These are phyloP conservation scores for Xyliphius kryptos DNA, from an alignment of 2,113 vertebrate species.

Conservation along the genomic window DNA sequence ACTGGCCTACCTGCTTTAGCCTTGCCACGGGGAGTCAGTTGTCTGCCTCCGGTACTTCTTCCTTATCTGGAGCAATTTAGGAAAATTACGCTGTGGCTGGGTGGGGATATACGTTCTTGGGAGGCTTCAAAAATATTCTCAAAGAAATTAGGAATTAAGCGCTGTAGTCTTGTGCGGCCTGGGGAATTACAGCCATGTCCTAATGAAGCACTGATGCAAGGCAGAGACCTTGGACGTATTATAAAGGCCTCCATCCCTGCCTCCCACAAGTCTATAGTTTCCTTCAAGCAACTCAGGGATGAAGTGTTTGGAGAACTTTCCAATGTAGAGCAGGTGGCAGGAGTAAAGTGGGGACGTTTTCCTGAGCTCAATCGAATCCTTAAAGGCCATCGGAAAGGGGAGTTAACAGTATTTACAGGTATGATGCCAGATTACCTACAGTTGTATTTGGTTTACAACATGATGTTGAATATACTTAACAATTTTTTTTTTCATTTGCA, in stretches of 20 bases:
- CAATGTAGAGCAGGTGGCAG: constrained; percentile 85
- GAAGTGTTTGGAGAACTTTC: constrained; percentile 86
- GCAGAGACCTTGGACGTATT: constrained; percentile 74
- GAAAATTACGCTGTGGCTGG: constrained; percentile 83
- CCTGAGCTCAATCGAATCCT: constrained; percentile 84
- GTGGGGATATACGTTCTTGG: constrained; percentile 87
- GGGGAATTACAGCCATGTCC: constrained; percentile 77
- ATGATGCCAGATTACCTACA: not conserved
- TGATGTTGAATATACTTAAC: too few relatives aligned
- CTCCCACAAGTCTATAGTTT: constrained; percentile 90
- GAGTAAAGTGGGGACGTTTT: constrained; percentile 83
- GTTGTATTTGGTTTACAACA: too few relatives aligned
- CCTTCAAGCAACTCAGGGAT: constrained; percentile 89
- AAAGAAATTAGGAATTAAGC: constrained; percentile 81
- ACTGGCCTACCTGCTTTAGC: constrained; percentile 77
- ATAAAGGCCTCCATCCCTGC: constrained; percentile 80
- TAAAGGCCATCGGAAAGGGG: constrained; percentile 91
- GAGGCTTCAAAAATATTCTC: constrained; percentile 93
- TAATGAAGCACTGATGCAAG: constrained; percentile 70
- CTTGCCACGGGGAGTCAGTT: constrained; percentile 76
- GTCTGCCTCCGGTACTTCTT: constrained; percentile 79
- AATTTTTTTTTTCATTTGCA: constrained; percentile 46
- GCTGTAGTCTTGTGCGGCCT: constrained; percentile 83
- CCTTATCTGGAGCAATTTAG: constrained; percentile 95
- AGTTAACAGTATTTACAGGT: constrained; percentile 96